Base-by-base conservation (phyloP, 2,113 vertebrate species). In the Gracilinanus agilis region DNA sequence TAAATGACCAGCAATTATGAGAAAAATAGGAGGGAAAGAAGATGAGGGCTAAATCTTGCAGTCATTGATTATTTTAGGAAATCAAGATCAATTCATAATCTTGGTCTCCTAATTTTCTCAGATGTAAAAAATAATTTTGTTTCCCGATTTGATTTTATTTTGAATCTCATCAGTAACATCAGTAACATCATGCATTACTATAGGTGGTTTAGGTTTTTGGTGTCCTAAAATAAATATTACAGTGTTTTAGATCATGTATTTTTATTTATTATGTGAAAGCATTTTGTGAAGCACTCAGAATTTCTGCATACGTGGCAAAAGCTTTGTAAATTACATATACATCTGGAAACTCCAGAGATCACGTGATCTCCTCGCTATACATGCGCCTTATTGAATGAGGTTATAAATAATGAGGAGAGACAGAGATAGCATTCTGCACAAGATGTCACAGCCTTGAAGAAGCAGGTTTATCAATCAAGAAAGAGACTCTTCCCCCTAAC, bases 241-340 rank as follows among this genome's bases (percentile, higher is more conserved):
- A 27, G 89, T 27, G 9, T 90, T 44, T 53, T 53, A 49, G 9
- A 90, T 90, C 27, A 29, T 27, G 44, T 44, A 49, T 53, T 90
- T 90, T 53, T 53, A 89, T 89, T 89, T 53, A 89, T 44, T 90
- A 90, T 44, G 44, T 90, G 89, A 90, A 90, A 90, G 25, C 89
- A 53, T 16, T 83, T 90, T 90, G 44, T 29, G 49, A 90, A 53
- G 44, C 49, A 90, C 44, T 44, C 49, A 29, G 44, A 7, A 49
- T 90, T 90, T 90, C 27, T 53, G 44, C 89, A 53, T 24, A 90
- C 44, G 27, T 8, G 24, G 89, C 89, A 90, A 90, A 90, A 90
- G 49, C 89, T 90, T 53, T 90, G 89, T 24, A 44, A 53, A 90
- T 53, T 90, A 90, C n/a, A 90, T 53, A 90, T 44, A 49, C 89